These are phyloP conservation scores for Homarus americanus DNA, from an alignment of 1,140 invertebrate species.

Conservation along the genomic window DNA sequence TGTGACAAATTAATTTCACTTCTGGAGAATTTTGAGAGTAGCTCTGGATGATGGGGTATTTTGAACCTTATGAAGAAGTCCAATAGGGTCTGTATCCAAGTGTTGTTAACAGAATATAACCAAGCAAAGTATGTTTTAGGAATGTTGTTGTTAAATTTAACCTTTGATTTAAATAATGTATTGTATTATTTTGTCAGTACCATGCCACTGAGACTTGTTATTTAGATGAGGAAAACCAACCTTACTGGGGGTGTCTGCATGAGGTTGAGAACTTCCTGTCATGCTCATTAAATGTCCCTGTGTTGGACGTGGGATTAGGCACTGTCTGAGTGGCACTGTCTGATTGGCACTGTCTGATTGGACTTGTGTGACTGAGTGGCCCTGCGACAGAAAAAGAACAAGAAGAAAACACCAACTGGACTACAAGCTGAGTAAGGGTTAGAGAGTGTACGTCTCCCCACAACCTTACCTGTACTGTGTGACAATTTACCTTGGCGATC, in stretches of 20 bases:
- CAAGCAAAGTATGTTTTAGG: background rate
- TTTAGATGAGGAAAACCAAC: background rate
- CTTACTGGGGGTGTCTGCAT: background rate
- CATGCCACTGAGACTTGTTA: background rate
- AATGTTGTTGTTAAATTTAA: background rate
- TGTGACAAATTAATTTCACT: background rate
- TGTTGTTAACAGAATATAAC: background rate
- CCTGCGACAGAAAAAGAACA: background rate
- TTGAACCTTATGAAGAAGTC: background rate
- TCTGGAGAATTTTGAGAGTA: background rate
- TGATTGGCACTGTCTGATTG: slow-evolving; percentile 28
- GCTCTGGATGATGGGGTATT: background rate
- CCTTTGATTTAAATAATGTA: background rate
- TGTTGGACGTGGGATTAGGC: background rate
- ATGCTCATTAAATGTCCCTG: background rate
- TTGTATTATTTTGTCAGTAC: background rate
- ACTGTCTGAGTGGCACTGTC: slow-evolving; percentile 13
- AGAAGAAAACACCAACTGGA: slow-evolving; percentile 15
- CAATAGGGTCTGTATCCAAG: background rate
- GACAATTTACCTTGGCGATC: slow-evolving; percentile 39
- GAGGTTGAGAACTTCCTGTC: background rate
- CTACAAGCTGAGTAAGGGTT: background rate
- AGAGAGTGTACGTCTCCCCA: background rate
- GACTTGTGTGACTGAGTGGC: background rate
- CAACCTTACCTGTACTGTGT: background rate